phyloP scores from a whole-genome alignment of 2,113 vertebrate species.

The Eubucco bourcierii region DNA sequence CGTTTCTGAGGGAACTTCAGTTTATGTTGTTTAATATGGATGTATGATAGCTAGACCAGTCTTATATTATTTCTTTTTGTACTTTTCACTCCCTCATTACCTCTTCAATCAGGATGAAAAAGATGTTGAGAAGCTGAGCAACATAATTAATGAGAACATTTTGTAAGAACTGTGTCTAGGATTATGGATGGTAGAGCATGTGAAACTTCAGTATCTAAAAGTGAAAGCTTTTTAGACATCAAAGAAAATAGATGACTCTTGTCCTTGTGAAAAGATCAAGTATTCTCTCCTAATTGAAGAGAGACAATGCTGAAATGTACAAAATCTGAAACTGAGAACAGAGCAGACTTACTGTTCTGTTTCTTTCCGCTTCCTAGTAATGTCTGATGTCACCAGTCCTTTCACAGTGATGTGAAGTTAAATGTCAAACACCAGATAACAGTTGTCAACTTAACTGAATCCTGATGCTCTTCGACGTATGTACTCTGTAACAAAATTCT shows the following conservation, averaged over 20 bases:
- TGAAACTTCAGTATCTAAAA: not conserved
- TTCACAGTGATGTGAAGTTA: not conserved
- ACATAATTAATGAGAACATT: not conserved
- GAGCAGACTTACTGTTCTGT: not conserved
- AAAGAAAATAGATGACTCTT: not conserved
- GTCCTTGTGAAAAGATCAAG: not conserved
- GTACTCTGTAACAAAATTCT: not conserved
- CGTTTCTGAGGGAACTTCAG: not conserved
- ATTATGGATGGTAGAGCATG: not conserved
- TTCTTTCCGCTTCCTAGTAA: not conserved
- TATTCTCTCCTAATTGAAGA: not conserved
- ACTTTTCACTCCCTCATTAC: not conserved
- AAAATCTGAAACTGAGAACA: not conserved
- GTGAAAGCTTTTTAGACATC: not conserved
- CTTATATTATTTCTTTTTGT: not conserved
- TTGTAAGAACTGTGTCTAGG: not conserved
- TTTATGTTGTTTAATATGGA: not conserved
- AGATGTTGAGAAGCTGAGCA: not conserved
- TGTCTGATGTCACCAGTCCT: not conserved
- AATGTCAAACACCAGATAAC: not conserved
- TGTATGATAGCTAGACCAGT: not conserved
- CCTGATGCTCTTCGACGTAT: not conserved
- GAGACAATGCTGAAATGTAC: not conserved
- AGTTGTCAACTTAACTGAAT: not conserved
- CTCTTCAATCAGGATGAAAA: not conserved